Evolutionary conservation across 2,113 vertebrate species (phyloP), one percentile per base, ranked within the genome.

Genomic region (Chloebia gouldiae): DNA sequence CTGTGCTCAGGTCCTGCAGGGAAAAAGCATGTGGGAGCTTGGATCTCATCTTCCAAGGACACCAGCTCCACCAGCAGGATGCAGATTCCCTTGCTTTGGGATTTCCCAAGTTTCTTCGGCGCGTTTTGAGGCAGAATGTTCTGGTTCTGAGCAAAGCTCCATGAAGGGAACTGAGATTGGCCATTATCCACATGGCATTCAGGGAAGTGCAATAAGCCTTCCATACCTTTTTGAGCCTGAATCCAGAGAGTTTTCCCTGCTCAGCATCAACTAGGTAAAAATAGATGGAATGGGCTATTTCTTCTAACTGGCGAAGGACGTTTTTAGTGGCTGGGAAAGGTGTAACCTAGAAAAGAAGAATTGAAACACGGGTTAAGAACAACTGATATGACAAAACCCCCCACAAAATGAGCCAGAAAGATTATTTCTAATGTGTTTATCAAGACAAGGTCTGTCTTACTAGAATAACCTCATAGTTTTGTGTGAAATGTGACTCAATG

Each of bases 271-370:
- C 98, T 7, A 99, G 95, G 66, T 99, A 99, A 96, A 99, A 99
- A 91, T 99, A 99, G 84, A 99, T 96, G 9, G 99, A 98, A 31
- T 99, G 97, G 2, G 99, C 99, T 18, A 98, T 98, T 78, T 99
- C 99, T 61, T 99, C 99, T 17, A 99, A 97, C 95, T 99, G 99
- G 77, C 99, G 98, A 78, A 99, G 96, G 27, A 99, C 98, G 0
- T 99, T 99, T 94, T 99, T 99, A 21, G 99, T 99, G 12, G 99
- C 98, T 11, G 99, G 99, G 91, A 99, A 99, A 53, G 98, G 97
- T 14, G 98, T 98, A 65, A 99, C 99, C 99, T 99, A 95, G 21
- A 89, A 91, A 88, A 60, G 27, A 69, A 66, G 7, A 51, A 51
- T 64, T 50, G 33, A 39, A 71, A 75, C 15, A 53, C 30, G 40